Evolutionary conservation across 2,888 invertebrate genomes (phyloP).

Genomic region (Elysia crispata): DNA sequence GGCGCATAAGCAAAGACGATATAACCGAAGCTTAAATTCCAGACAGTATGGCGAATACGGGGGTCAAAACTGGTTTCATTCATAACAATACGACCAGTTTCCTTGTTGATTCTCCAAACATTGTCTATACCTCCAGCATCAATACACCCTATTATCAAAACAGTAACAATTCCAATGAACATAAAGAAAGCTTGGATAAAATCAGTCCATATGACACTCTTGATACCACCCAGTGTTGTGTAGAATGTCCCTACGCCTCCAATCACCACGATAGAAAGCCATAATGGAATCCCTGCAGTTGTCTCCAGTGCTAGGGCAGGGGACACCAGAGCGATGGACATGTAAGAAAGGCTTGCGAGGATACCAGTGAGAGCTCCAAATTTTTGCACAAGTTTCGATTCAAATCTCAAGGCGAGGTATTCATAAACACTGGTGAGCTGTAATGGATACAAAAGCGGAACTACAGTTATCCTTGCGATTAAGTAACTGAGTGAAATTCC

Average conservation of each 20-base stretch:
- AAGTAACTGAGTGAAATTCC: slow-evolving; percentile 48
- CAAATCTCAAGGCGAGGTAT: neutral
- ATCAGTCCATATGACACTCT: slow-evolving; percentile 54
- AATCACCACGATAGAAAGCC: slow-evolving; percentile 43
- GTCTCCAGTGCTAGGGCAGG: slow-evolving; percentile 41
- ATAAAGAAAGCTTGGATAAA: slow-evolving; percentile 51
- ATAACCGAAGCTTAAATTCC: slow-evolving; percentile 54
- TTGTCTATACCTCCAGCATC: slow-evolving; percentile 34
- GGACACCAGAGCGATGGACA: slow-evolving; percentile 42
- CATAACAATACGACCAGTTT: slow-evolving; percentile 34
- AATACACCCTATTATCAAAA: neutral
- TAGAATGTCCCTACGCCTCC: slow-evolving; percentile 46
- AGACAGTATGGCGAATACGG: slow-evolving; percentile 57
- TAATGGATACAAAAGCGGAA: slow-evolving; percentile 60
- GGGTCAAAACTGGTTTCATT: slow-evolving; percentile 54
- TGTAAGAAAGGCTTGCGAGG: slow-evolving; percentile 23
- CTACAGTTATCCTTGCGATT: slow-evolving; percentile 47
- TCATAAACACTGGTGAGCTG: slow-evolving; percentile 56
- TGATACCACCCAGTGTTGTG: slow-evolving; percentile 50
- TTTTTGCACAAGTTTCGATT: too few species aligned
- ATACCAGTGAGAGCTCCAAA: too few species aligned
- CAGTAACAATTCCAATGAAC: slow-evolving; percentile 46
- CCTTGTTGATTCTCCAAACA: slow-evolving; percentile 20
- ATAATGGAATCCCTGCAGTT: slow-evolving; percentile 44
- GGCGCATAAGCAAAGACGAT: slow-evolving; percentile 55